phyloP scores from a whole-genome alignment of 2,113 vertebrate species.

The Oryzias curvinotus region DNA sequence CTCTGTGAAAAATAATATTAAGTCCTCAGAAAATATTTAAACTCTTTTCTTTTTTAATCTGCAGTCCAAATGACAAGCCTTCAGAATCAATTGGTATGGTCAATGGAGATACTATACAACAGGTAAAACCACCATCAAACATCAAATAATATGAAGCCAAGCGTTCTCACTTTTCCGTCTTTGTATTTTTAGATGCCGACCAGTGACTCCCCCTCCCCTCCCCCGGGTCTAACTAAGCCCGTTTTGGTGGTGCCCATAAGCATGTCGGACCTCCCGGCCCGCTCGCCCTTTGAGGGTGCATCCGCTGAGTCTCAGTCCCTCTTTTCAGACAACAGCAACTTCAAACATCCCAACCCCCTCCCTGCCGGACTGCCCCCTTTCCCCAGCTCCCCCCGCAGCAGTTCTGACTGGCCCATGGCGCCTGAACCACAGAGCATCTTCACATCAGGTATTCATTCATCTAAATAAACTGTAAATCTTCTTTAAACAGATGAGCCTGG shows the following conservation, averaged over 20 bases:
- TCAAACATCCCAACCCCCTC: conserved; percentile 97
- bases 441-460: conserved; percentile 85
- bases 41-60: conserved; percentile 35
- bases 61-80: conserved; percentile 94
- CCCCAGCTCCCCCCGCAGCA: conserved; percentile 88
- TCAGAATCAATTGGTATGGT: conserved; percentile 93
- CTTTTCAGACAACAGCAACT: conserved; percentile 97
- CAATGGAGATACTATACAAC: conserved; percentile 93
- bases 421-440: conserved; percentile 99
- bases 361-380: conserved; percentile 94
- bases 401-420: conserved; percentile 96
- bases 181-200: conserved; percentile 79
- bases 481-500: background rate
- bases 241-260: conserved; percentile 93
- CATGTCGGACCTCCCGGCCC: conserved; percentile 90
- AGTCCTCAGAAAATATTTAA: background rate
- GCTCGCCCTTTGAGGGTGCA: conserved; percentile 96
- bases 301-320: conserved; percentile 97
- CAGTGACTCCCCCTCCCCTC: conserved; percentile 95
- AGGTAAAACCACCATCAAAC: conserved; percentile 77
- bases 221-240: conserved; percentile 93
- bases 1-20: fast-evolving
- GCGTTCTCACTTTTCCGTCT: background rate
- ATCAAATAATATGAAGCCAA: background rate
- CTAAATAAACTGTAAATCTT: too few relatives aligned